These are phyloP conservation scores for Romanogobio albipinnatus DNA, from an alignment of 2,113 vertebrate species.

Conservation along the genomic window DNA sequence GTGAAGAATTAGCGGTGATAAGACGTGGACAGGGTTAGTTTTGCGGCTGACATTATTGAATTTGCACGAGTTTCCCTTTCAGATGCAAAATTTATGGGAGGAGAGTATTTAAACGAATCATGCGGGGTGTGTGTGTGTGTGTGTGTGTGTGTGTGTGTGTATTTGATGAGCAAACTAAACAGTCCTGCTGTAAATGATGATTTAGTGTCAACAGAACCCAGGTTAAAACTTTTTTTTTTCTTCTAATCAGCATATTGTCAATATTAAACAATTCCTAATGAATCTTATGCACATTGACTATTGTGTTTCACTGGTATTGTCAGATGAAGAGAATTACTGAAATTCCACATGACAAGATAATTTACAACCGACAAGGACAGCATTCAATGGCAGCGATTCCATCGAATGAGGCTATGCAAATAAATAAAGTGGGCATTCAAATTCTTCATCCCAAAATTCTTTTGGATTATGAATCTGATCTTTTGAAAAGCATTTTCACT, in stretches of 20 bases:
- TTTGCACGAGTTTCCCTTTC: too few relatives aligned
- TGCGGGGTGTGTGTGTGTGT: background rate
- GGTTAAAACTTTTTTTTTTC: too few relatives aligned
- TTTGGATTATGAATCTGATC: background rate
- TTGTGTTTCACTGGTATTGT: background rate
- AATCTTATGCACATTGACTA: background rate
- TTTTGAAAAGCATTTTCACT: background rate
- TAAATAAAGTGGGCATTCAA: background rate
- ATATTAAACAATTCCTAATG: background rate
- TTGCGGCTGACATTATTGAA: too few relatives aligned
- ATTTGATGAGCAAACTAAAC: background rate
- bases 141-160: background rate
- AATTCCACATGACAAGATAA: background rate
- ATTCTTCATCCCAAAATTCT: background rate
- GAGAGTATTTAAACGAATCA: too few relatives aligned
- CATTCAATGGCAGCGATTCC: background rate
- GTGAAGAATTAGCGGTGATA: too few relatives aligned
- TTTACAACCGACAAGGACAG: background rate
- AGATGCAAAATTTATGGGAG: too few relatives aligned
- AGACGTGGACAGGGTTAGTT: too few relatives aligned
- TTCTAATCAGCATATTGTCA: background rate
- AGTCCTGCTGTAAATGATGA: background rate
- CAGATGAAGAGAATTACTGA: background rate
- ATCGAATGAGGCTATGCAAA: background rate
- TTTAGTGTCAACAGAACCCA: background rate